These are phyloP conservation scores for Petrocephalus sullivani DNA, from an alignment of 2,797 vertebrate species.

Conservation along the genomic window DNA sequence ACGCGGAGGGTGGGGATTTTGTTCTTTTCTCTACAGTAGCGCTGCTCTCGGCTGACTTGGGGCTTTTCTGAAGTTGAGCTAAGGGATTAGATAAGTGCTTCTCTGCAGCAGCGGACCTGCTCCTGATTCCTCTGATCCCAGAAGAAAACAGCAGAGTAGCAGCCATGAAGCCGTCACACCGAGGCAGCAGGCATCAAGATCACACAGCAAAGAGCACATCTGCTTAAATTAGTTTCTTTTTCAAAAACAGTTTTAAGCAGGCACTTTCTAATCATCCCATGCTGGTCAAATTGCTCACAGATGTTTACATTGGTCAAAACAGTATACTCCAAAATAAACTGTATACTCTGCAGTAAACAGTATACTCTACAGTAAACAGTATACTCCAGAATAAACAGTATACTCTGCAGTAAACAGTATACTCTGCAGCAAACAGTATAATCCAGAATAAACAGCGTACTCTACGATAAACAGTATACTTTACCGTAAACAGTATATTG, in stretches of 20 bases:
- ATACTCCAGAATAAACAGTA: too few species aligned
- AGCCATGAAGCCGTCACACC: background rate
- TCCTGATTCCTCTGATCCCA: slow-evolving; percentile 52
- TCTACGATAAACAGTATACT: too few species aligned
- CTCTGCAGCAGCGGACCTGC: slow-evolving; percentile 62
- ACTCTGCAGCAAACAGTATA: too few species aligned
- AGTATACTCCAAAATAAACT: background rate
- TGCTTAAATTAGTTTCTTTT: slow-evolving; percentile 1
- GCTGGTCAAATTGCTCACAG: background rate
- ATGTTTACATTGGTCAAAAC: background rate
- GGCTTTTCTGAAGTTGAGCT: slow-evolving; percentile 67
- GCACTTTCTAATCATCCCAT: background rate
- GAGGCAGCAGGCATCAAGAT: slow-evolving; percentile 3
- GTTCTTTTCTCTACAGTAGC: slow-evolving; percentile 32
- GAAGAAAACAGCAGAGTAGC: slow-evolving; percentile 16
- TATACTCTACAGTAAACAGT: too few species aligned
- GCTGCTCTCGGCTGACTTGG: slow-evolving; percentile 50
- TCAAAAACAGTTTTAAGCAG: slow-evolving; percentile 6
- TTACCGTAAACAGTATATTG: too few species aligned
- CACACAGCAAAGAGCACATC: background rate
- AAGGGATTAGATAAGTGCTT: slow-evolving; percentile 62
- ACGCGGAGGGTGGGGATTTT: slow-evolving; percentile 28
- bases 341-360: background rate
- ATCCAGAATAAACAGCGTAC: too few species aligned
- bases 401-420: background rate